phyloP scores from a whole-genome alignment of 2,888 invertebrate species.

The Troglohyphantes excavatus region DNA sequence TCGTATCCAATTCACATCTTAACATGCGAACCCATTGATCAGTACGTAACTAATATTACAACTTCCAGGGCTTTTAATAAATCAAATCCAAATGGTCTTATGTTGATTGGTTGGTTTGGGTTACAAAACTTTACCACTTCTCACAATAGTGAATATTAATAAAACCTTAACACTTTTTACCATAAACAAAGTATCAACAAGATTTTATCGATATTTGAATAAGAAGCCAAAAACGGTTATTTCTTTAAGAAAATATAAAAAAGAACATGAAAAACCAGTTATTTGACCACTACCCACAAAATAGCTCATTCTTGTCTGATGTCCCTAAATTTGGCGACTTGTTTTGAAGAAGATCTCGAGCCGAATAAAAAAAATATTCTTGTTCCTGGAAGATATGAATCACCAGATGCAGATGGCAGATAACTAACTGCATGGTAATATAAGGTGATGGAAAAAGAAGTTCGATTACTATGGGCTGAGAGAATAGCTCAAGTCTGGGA shows the following conservation, averaged over 20 bases:
- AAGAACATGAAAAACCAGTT: conserved; percentile 4
- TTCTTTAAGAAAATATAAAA: neutral
- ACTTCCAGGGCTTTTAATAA: too few relatives aligned
- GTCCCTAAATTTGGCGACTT: too few relatives aligned
- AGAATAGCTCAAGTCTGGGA: neutral
- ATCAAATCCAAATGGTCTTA: too few relatives aligned
- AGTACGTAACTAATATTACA: too few relatives aligned
- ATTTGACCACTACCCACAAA: neutral
- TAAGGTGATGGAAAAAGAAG: neutral
- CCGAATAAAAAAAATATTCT: neutral
- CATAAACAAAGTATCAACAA: too few relatives aligned
- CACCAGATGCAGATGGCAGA: conserved; percentile 20
- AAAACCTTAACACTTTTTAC: too few relatives aligned
- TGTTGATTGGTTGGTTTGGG: too few relatives aligned
- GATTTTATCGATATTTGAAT: too few relatives aligned
- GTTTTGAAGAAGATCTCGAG: neutral
- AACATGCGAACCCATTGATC: too few relatives aligned
- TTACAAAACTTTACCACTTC: too few relatives aligned
- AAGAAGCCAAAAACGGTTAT: neutral
- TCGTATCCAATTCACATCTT: too few relatives aligned
- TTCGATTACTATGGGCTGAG: neutral
- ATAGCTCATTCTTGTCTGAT: neutral
- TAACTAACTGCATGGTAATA: conserved; percentile 8
- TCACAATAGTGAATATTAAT: too few relatives aligned
- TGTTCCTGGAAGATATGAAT: neutral